phyloP scores from a whole-genome alignment of 2,113 vertebrate genomes.

The Cathartes aura region DNA sequence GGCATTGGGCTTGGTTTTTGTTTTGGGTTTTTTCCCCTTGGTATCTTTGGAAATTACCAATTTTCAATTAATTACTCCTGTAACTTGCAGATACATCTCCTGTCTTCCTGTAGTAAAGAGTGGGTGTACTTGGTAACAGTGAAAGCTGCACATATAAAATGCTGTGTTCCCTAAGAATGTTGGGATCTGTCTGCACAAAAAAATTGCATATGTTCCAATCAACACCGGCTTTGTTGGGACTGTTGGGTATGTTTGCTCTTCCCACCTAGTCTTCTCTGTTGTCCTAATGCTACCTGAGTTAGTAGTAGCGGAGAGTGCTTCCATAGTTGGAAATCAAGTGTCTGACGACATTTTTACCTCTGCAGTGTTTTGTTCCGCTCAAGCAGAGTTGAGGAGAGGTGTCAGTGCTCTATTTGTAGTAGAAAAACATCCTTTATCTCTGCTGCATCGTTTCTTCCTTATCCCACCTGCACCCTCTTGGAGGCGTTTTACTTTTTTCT shows the following conservation, averaged over 20 bases:
- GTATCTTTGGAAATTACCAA: neutral
- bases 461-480: neutral
- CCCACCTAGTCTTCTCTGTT: neutral
- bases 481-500: neutral
- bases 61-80: neutral
- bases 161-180: neutral
- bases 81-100: neutral
- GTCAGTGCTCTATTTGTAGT: accelerated
- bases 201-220: neutral
- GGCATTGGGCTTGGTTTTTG: accelerated
- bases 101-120: neutral
- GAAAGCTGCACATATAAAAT: neutral
- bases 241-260: neutral
- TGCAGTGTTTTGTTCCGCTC: neutral
- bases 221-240: neutral
- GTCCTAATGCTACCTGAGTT: neutral
- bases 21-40: neutral
- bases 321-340: neutral
- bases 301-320: neutral
- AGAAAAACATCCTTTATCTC: neutral
- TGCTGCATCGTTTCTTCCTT: neutral
- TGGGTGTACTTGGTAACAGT: neutral
- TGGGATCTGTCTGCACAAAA: neutral
- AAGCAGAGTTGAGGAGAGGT: neutral
- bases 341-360: neutral